Base-by-base conservation (phyloP, 2,113 vertebrate species). In the Callopanchax toddi region DNA sequence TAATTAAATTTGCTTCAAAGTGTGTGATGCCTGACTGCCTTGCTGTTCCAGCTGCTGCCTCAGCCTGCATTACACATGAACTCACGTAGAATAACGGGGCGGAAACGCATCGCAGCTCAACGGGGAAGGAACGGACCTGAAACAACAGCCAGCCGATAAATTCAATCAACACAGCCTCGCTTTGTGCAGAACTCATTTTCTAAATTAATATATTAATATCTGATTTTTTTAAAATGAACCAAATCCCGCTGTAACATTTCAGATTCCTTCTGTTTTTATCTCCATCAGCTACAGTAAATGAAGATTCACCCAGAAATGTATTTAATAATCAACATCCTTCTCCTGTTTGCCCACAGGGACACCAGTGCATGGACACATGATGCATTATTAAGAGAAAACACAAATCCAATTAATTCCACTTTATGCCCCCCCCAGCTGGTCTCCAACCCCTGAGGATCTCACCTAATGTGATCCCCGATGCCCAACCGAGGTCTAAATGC, bases 391-490 rank as follows among this genome's bases (percentile, higher is more conserved):
- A 18, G 60, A 79, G 64, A 75, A 44, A 74, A 63, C 10, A 39
- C 43, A 67, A 84, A 81, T 78, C 63, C 60, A 74, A 78, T 82
- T 84, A 82, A 88, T 72, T 81, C 78, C 53, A 40, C 60, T 54
- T 79, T 76, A 58, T 71, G n/a, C 48, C 29, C 26, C n/a, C 51
- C 43, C 40, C 21, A 49, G 60, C 76, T 61, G 59, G 45, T 34
- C 43, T 44, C n/a, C 7, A 7, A 43, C 60, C 57, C 71, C n/a
- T 5, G 36, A 60, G 71, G 36, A 84, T 78, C 69, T 64, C 79
- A 78, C 73, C 70, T 84, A 84, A 89, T 78, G 72, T 60, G 67
- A 72, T 89, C 86, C 86, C 83, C 54, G 26, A 26, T 71, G 87
- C 61, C 71, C 9, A 22, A 26, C 66, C 40, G 37, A 55, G 20